Percentiles rank a stretch among this genome's conserved stretches.
Evolutionary conservation across 2,113 vertebrate genomes (phyloP).

Genomic region (Gymnogyps californianus): DNA sequence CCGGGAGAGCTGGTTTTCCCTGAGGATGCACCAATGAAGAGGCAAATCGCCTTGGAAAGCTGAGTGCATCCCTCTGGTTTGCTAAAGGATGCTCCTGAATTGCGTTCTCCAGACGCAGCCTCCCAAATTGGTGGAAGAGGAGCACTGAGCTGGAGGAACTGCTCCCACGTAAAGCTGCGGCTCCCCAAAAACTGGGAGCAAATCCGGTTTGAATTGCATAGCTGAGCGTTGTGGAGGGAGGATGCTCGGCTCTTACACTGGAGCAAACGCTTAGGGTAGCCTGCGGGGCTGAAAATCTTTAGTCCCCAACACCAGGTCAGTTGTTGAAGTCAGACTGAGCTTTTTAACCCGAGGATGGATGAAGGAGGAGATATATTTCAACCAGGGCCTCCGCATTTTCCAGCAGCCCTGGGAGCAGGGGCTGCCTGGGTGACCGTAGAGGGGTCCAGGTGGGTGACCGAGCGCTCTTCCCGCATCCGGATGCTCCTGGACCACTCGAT

Average conservation of each 20-base stretch:
- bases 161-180: not conserved
- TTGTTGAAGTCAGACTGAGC: accelerated
- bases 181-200: not conserved
- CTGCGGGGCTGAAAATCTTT: not conserved
- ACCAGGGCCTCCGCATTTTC: not conserved
- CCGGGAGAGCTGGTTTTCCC: not conserved
- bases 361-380: not conserved
- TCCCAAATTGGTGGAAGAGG: accelerated
- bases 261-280: not conserved
- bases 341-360: accelerated
- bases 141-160: not conserved
- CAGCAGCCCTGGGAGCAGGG: not conserved
- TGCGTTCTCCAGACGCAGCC: accelerated
- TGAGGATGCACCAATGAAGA: not conserved
- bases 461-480: not conserved
- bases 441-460: not conserved
- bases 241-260: accelerated
- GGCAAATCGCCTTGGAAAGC: not conserved
- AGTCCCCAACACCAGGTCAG: accelerated
- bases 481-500: not conserved
- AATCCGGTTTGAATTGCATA: accelerated
- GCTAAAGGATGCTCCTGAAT: not conserved
- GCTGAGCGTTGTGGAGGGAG: not conserved
- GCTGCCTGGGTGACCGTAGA: not conserved
- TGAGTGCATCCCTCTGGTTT: accelerated